Percentiles rank a stretch among this genome's conserved stretches.
These are phyloP conservation scores for Athripsodes cinereus DNA, from an alignment of 2,888 invertebrate genomes.

Conservation along the genomic window DNA sequence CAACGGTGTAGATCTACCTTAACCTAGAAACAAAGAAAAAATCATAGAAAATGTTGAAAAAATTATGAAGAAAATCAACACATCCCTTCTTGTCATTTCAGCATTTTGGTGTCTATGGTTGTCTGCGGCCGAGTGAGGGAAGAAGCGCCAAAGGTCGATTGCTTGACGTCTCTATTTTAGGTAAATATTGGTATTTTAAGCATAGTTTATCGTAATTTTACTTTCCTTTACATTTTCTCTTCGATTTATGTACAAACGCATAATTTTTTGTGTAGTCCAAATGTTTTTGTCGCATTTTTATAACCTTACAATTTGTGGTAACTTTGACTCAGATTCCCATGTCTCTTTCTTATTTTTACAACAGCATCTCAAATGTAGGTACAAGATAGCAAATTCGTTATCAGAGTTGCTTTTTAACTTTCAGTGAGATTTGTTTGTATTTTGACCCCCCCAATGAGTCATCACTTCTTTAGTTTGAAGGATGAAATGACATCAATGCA, in stretches of 20 bases:
- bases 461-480: background rate
- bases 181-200: slow-evolving; percentile 10
- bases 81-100: slow-evolving; percentile 16
- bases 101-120: slow-evolving; percentile 6
- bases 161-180: slow-evolving; percentile 19
- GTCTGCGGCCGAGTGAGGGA: slow-evolving; percentile 12
- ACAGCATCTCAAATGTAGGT: background rate
- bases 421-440: background rate
- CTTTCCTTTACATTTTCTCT: too few relatives aligned
- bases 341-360: background rate
- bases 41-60: too few relatives aligned
- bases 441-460: background rate
- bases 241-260: too few relatives aligned
- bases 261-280: too few relatives aligned
- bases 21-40: too few relatives aligned
- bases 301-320: background rate
- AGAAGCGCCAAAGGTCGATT: slow-evolving; percentile 20
- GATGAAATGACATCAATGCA: background rate
- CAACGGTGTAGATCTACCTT: too few relatives aligned
- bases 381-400: background rate
- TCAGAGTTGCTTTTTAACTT: background rate
- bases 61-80: too few relatives aligned
- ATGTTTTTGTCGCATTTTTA: background rate
- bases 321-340: background rate
- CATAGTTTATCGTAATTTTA: too few relatives aligned